Conservation (phyloP, 2,113 vertebrate genomes). For the Chloropsis hardwickii region DNA sequence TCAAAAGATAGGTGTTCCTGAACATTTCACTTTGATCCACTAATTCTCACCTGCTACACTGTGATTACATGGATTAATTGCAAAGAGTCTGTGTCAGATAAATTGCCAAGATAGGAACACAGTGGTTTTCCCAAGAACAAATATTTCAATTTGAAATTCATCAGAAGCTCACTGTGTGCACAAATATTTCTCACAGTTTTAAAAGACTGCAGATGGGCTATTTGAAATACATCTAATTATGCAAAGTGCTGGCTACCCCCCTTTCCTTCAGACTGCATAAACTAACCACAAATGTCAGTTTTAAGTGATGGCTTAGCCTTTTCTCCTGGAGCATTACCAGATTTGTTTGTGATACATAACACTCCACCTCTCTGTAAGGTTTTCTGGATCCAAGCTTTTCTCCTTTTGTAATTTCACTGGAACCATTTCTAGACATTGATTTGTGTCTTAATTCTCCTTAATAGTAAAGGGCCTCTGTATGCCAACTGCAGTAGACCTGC, state of each 20-base stretch:
- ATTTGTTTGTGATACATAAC: neutral
- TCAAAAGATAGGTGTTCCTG: neutral
- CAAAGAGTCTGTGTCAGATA: neutral
- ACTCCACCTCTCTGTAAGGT: neutral
- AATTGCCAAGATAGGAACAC: conserved; percentile 42
- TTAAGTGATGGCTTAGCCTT: neutral
- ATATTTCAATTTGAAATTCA: conserved; percentile 36
- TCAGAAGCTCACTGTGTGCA: neutral
- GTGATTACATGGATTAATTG: conserved; percentile 59
- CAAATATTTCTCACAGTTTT: conserved; percentile 20
- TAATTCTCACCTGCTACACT: conserved; percentile 55
- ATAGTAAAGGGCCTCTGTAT: neutral
- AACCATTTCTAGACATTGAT: neutral
- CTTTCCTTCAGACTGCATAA: neutral
- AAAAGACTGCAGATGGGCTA: conserved; percentile 12
- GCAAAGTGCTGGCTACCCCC: neutral
- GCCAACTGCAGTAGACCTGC: neutral
- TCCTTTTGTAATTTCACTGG: neutral
- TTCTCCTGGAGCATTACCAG: neutral
- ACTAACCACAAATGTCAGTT: neutral
- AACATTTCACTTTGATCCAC: conserved; percentile 35
- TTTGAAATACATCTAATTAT: neutral
- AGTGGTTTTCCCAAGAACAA: conserved; percentile 13
- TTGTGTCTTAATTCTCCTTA: neutral
- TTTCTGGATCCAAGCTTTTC: neutral